Evolutionary conservation across 2,797 vertebrate species (phyloP).

Genomic region (Acrossocheilus wenchowensis): DNA sequence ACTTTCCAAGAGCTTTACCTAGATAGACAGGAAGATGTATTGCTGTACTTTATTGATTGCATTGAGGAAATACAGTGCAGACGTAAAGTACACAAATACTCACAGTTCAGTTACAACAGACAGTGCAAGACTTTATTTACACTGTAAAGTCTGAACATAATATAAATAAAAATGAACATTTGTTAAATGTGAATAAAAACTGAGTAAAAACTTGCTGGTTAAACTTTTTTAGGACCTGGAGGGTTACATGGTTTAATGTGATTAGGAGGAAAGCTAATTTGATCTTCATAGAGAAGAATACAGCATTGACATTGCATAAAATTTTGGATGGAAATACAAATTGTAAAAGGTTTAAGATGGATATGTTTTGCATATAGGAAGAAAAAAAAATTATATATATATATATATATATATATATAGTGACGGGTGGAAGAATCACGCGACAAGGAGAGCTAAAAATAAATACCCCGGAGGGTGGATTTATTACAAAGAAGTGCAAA

Average conservation of each 20-base stretch:
- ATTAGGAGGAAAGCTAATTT: neutral
- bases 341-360: neutral
- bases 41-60: constrained; percentile 35
- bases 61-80: constrained; percentile 10
- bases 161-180: neutral
- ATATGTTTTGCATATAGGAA: too few relatives aligned
- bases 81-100: neutral
- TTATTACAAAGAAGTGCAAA: too few relatives aligned
- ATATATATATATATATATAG: too few relatives aligned
- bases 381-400: too few relatives aligned
- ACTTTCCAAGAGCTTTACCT: constrained; percentile 38
- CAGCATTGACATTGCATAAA: neutral
- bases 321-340: neutral
- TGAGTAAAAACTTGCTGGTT: neutral
- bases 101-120: neutral
- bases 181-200: neutral
- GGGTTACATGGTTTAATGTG: neutral
- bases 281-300: neutral
- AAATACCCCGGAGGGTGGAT: too few relatives aligned
- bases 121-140: neutral
- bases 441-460: too few relatives aligned
- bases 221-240: neutral
- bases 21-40: constrained; percentile 34
- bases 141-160: neutral
- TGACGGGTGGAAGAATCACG: too few relatives aligned